Evolutionary conservation across 2,888 invertebrate species (phyloP), one percentile per base, ranked within the genome.

Genomic region (Phengaris alcon): DNA sequence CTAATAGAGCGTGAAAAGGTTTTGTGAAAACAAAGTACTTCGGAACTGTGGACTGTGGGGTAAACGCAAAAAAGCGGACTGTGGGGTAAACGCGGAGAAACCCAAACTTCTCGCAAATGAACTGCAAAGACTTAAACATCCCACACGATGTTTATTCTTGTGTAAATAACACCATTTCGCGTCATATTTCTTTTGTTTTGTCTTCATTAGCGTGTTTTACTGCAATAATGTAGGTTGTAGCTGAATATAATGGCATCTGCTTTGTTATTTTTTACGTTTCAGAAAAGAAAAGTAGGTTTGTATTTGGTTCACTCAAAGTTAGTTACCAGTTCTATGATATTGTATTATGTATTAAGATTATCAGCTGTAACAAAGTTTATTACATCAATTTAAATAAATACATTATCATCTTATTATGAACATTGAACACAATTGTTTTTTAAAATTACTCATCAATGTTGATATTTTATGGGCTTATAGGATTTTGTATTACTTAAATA

Each of bases 1-100:
- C 87, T 87, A 89, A 89, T 88, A 85, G 85, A 84, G 84, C 84
- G 84, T 57, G 68, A 70, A 77, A 80, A 84, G 82, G 81, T 82
- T 81, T 81, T 80, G 79, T 81, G 85, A 87, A 89, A 90, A 88
- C 87, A 88, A 87, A 88, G 84, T 85, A 83, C 81, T 84, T 82
- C 64, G 35, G 64, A 64, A 64, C 64, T 35, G 64, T 64, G 64
- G 35, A 64, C 64, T 79, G 79, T 84, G 79, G 82, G 70, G 46
- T 82, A 85, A 84, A 82, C 84, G 81, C 82, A 84, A 86, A 88
- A 70, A 70, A 89, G 90, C 64, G 64, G 64, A 35, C 64, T 35
- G 52, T 52, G 52, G 52, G 10, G 52, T 9, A 52, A 52, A 52
- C 9, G 52, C 52, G 35, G 15, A 70, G 70, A 48, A 51, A 22